These are phyloP conservation scores for Cantharis rustica DNA, from an alignment of 2,888 invertebrate genomes.

Conservation along the genomic window DNA sequence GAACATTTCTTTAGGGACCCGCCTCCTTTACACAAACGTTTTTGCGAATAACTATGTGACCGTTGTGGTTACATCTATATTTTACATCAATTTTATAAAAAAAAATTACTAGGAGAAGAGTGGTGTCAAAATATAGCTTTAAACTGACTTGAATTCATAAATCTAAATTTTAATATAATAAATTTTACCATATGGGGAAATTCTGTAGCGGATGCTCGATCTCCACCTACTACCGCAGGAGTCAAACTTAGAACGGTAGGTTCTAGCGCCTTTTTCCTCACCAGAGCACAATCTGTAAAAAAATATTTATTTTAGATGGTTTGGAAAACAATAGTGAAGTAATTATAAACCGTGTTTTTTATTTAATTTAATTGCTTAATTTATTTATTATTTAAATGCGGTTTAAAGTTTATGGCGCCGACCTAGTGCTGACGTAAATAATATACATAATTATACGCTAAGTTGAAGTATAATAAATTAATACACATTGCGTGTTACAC, in stretches of 20 bases:
- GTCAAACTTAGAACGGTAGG: neutral
- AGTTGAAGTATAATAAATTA: too few relatives aligned
- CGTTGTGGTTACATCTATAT: too few relatives aligned
- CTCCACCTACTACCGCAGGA: constrained; percentile 41
- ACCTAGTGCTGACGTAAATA: too few relatives aligned
- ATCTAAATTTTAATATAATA: neutral
- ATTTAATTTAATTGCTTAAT: neutral
- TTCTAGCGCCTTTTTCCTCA: neutral
- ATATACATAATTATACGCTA: too few relatives aligned
- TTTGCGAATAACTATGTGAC: too few relatives aligned
- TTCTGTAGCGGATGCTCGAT: constrained; percentile 40
- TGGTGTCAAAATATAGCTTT: neutral
- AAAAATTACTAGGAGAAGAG: too few relatives aligned
- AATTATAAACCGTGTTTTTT: neutral
- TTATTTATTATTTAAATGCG: neutral
- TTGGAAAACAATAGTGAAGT: neutral
- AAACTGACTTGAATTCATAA: neutral
- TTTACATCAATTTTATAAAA: too few relatives aligned
- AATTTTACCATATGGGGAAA: constrained; percentile 52
- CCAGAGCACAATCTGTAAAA: neutral
- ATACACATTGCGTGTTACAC: too few relatives aligned
- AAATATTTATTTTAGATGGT: neutral
- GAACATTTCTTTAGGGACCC: too few relatives aligned
- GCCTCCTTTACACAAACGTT: too few relatives aligned
- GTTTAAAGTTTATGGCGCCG: too few relatives aligned